Base-by-base conservation (phyloP, 2,797 vertebrate genomes). In the Vultur gryphus region DNA sequence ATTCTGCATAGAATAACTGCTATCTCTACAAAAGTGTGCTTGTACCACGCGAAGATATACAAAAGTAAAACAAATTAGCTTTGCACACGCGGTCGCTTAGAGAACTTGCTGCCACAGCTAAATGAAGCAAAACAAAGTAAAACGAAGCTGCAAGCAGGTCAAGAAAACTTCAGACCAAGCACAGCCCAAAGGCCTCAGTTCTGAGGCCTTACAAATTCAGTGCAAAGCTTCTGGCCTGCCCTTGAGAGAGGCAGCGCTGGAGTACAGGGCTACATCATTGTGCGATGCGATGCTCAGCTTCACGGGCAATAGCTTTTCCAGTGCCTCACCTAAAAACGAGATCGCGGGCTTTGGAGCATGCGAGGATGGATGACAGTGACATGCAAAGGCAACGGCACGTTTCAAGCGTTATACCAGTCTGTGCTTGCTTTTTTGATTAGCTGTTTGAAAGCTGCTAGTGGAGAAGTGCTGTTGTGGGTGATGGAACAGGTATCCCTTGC, bases 81-180 rank as follows among this genome's bases (percentile, higher is more conserved):
- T 84, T 77, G 75, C 29, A 37, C 28, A 59, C 1, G 0, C 0
- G 0, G 16, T 59, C 81, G 43, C 59, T 89, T 57, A 18, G 13
- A 87, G 52, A 78, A 58, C 39, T 75, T 83, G 52, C 37, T 90
- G 58, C 51, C 20, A 10, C 55, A 49, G 78, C 55, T 77, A 83
- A 89, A 89, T 14, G 21, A 91, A 67, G 25, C 23, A 61, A 89
- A 83, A 57, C 11, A 17, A 77, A 90, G 33, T 64, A 39, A 66
- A 89, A 39, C 28, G 91, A 84, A 85, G 49, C 64, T 85, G 24
- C 17, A 39, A 55, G 39, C 44, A 54, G 41, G 62, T 93, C 89
- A 88, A 58, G 49, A 71, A 37, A 35, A 92, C 65, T 75, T 93
- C 82, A 69, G 37, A 31, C 13, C 41, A 19, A 78, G 57, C 65